Evolutionary conservation across 2,888 invertebrate genomes (phyloP).

Genomic region (Galeruca laticollis): DNA sequence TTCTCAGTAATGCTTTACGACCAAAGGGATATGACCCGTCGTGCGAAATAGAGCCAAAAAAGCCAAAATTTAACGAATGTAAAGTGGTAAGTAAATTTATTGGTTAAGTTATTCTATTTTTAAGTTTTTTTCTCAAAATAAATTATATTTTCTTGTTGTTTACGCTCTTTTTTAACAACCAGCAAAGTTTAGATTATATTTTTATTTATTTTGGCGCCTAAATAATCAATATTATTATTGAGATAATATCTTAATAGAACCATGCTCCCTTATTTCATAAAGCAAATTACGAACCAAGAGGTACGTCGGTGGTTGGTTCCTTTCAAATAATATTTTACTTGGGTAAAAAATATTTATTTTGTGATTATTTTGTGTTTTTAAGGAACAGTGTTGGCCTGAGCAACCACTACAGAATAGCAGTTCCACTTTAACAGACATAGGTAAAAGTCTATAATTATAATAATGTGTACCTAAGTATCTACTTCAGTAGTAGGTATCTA

Average conservation of each 20-base stretch:
- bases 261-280: too few relatives aligned
- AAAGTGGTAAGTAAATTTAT: conserved; percentile 15
- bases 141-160: conserved; percentile 15
- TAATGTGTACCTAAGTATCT: too few relatives aligned
- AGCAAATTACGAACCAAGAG: background rate
- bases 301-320: background rate
- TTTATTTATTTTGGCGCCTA: background rate
- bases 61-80: background rate
- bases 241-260: too few relatives aligned
- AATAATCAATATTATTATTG: background rate
- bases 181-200: too few relatives aligned
- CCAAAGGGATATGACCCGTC: background rate
- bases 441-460: too few relatives aligned
- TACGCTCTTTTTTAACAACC: background rate
- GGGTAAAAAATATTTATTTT: background rate
- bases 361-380: background rate
- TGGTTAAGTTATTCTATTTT: too few relatives aligned
- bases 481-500: too few relatives aligned
- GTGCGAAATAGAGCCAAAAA: background rate
- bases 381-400: background rate
- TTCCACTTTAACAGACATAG: too few relatives aligned
- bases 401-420: background rate
- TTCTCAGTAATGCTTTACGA: background rate
- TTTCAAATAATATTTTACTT: background rate
- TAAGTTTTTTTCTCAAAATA: background rate